phyloP scores from a whole-genome alignment of 1,140 invertebrate genomes.

The Macrotrachela quadricornifera region DNA sequence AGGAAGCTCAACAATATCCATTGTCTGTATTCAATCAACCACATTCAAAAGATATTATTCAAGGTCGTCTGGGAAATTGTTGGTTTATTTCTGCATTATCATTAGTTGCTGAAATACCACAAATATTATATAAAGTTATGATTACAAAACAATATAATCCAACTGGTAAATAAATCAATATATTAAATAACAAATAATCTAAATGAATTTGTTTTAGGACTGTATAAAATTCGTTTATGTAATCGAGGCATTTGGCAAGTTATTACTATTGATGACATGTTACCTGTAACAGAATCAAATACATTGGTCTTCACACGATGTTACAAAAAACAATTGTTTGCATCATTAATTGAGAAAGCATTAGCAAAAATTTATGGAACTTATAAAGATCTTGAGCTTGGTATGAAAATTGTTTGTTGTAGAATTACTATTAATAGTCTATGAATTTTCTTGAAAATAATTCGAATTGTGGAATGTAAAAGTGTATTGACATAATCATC shows the following conservation, averaged over 20 bases:
- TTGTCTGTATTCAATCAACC: conserved; percentile 4
- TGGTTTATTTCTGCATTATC: conserved; percentile 45
- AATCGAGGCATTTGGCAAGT: conserved; percentile 90
- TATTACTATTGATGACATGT: conserved; percentile 76
- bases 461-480: too few species aligned
- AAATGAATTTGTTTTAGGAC: conserved; percentile 17
- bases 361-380: conserved; percentile 89
- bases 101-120: conserved; percentile 58
- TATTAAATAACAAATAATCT: too few species aligned
- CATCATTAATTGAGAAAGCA: conserved; percentile 90
- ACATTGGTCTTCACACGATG: conserved; percentile 82
- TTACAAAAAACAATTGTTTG: conserved; percentile 85
- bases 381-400: conserved; percentile 50
- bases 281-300: conserved; percentile 73
- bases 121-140: background rate
- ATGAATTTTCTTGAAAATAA: too few species aligned
- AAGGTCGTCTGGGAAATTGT: conserved; percentile 5
- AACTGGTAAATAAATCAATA: background rate
- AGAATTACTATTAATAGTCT: too few species aligned
- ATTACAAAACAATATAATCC: conserved; percentile 1
- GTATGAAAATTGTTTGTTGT: too few species aligned
- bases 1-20: background rate
- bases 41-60: conserved; percentile 5
- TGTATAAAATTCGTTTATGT: conserved; percentile 55
- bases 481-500: too few species aligned